Percentiles rank a stretch among this genome's conserved stretches.
Conservation (phyloP, 1,140 invertebrate genomes). For the Calliphora vicina region DNA sequence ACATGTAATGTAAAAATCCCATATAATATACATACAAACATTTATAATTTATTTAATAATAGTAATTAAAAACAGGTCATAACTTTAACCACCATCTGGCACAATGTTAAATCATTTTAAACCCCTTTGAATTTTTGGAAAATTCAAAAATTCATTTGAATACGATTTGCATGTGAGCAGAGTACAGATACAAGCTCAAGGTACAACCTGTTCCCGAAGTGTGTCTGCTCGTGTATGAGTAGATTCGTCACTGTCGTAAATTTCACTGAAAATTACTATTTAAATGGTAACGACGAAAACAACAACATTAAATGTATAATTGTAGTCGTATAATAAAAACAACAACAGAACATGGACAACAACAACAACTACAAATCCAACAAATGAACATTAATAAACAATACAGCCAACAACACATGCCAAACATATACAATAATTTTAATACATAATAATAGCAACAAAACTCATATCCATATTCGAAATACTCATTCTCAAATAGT, state of each 20-base stretch:
- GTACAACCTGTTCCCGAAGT: background rate
- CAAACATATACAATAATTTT: slow-evolving; percentile 5
- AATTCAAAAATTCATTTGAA: background rate
- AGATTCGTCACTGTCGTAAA: slow-evolving; percentile 33
- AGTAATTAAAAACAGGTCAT: slow-evolving; percentile 29
- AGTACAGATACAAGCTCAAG: no score
- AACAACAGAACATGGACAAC: background rate
- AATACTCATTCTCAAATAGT: background rate
- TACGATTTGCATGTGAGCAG: background rate
- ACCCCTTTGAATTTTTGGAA: background rate
- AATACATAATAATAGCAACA: background rate
- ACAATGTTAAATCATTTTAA: slow-evolving; percentile 25
- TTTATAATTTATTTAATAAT: slow-evolving; percentile 2
- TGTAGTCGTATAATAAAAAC: background rate
- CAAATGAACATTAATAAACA: slow-evolving; percentile 35
- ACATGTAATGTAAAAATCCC: no score
- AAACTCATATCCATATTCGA: background rate
- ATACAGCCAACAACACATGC: slow-evolving; percentile 32
- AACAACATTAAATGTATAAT: slow-evolving; percentile 19
- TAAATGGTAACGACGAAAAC: slow-evolving; percentile 25
- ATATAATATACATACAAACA: no score
- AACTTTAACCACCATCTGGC: slow-evolving; percentile 23
- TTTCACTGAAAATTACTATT: slow-evolving; percentile 31
- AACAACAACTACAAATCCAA: slow-evolving; percentile 1
- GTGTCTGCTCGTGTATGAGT: background rate